Conservation (phyloP, 2,113 vertebrate species). For the Melanotaenia duboulayi region DNA sequence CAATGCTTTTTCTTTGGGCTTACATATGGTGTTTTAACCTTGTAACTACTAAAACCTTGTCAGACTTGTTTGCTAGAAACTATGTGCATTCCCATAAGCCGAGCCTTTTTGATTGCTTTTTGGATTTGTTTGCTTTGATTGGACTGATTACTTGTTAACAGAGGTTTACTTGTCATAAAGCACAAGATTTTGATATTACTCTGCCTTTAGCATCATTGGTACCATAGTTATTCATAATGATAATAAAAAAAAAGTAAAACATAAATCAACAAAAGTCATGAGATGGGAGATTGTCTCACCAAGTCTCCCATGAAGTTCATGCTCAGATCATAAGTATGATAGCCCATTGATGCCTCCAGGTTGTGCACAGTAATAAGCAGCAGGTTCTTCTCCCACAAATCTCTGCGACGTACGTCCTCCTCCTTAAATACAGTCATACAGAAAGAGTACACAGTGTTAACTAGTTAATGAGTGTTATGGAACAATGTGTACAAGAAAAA, state of each 20-base stretch:
- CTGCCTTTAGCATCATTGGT: background rate
- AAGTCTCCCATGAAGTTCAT: constrained; percentile 93
- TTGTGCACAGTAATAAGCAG: constrained; percentile 87
- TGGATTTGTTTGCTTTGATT: background rate
- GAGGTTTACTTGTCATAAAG: too few species aligned
- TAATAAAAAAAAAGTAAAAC: too few species aligned
- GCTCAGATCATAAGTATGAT: constrained; percentile 86
- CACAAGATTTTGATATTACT: background rate
- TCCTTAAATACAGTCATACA: constrained; percentile 62
- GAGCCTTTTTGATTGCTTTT: background rate
- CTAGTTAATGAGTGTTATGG: background rate
- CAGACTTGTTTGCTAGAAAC: background rate
- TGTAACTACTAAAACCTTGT: background rate
- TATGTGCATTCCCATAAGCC: background rate
- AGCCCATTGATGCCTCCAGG: constrained; percentile 89
- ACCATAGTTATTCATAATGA: background rate
- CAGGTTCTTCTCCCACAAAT: constrained; percentile 90
- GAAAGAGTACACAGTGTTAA: background rate
- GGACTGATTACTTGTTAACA: background rate
- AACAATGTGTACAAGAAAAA: background rate
- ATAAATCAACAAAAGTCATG: background rate
- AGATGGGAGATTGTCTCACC: constrained; percentile 55
- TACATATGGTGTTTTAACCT: background rate
- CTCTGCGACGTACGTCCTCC: constrained; percentile 81
- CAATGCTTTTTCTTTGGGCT: background rate